These are phyloP conservation scores for Drosophila vallismaia DNA, from an alignment of 2,888 invertebrate species.

Conservation along the genomic window DNA sequence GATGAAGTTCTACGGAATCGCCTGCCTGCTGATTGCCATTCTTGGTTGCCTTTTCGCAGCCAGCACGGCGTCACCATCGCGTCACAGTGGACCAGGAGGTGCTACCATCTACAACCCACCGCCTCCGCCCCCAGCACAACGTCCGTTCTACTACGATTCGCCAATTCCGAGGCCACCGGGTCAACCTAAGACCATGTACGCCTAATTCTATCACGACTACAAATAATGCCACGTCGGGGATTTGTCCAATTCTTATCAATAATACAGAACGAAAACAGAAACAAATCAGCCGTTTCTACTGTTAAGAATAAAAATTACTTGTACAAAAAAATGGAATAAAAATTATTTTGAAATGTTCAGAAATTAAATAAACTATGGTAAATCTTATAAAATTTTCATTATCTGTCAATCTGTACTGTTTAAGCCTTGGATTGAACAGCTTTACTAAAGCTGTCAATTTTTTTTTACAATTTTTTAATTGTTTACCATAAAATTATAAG, in stretches of 20 bases:
- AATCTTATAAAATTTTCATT: not conserved
- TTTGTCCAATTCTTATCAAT: not conserved
- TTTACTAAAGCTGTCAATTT: not conserved
- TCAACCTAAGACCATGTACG: constrained; percentile 59
- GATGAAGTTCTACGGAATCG: constrained; percentile 55
- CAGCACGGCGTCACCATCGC: constrained; percentile 41
- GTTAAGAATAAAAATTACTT: not conserved
- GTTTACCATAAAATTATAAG: not conserved
- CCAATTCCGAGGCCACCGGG: constrained; percentile 47
- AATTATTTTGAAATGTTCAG: not conserved
- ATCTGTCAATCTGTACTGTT: not conserved
- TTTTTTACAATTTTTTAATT: not conserved
- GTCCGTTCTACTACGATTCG: constrained; percentile 56
- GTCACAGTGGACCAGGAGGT: constrained; percentile 44
- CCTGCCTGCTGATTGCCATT: constrained; percentile 44
- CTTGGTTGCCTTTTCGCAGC: constrained; percentile 20
- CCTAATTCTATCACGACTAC: constrained; percentile 26
- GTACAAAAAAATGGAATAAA: not conserved
- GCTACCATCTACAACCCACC: constrained; percentile 20
- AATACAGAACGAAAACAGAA: not conserved
- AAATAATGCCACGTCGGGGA: not conserved
- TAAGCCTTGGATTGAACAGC: not conserved
- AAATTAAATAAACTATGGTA: not conserved
- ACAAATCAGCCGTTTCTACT: not conserved
- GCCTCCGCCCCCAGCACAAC: constrained; percentile 12